A percentile compares a stretch with the other conserved stretches of the same genome.
phyloP scores from a whole-genome alignment of 2,888 invertebrate genomes.

The Copidosoma aretas region DNA sequence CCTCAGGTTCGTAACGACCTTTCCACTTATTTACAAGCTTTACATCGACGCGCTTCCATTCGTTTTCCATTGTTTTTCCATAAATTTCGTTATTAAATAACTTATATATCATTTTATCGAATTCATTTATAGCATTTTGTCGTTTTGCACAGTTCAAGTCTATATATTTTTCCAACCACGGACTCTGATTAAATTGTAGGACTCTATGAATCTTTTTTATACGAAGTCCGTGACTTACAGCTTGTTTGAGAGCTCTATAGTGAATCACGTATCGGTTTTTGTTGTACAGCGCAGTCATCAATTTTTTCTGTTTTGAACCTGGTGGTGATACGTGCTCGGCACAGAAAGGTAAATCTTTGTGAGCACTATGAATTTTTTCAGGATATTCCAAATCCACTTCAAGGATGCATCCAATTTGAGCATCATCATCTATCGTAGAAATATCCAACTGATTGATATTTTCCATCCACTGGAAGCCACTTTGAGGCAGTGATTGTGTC shows the following conservation, averaged over 20 bases:
- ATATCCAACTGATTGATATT: not conserved
- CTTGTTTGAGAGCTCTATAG: conserved; percentile 43
- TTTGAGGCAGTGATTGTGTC: conserved; percentile 17
- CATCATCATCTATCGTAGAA: not conserved
- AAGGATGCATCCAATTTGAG: conserved; percentile 16
- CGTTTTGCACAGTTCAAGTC: too few relatives aligned
- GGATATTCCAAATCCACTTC: too few relatives aligned
- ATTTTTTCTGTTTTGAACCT: not conserved
- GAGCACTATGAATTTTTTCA: conserved; percentile 36
- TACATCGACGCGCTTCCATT: too few relatives aligned
- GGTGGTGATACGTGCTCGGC: conserved; percentile 44
- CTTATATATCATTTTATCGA: too few relatives aligned
- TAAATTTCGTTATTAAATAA: too few relatives aligned
- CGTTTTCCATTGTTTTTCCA: too few relatives aligned
- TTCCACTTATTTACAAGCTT: too few relatives aligned
- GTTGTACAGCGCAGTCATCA: conserved; percentile 50
- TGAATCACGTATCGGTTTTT: conserved; percentile 45
- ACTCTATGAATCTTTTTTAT: conserved; percentile 48
- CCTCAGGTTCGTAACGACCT: too few relatives aligned
- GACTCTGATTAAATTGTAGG: too few relatives aligned
- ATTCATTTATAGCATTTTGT: too few relatives aligned
- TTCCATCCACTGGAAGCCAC: conserved; percentile 18
- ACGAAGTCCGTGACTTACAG: conserved; percentile 39
- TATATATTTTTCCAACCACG: too few relatives aligned
- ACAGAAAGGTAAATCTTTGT: too few relatives aligned